Percentiles rank a stretch among this genome's conserved stretches.
These are phyloP conservation scores for Aurelia sp. DNA, from an alignment of 30 jellyfish, hydroid and myxozoan genomes.

Conservation along the genomic window DNA sequence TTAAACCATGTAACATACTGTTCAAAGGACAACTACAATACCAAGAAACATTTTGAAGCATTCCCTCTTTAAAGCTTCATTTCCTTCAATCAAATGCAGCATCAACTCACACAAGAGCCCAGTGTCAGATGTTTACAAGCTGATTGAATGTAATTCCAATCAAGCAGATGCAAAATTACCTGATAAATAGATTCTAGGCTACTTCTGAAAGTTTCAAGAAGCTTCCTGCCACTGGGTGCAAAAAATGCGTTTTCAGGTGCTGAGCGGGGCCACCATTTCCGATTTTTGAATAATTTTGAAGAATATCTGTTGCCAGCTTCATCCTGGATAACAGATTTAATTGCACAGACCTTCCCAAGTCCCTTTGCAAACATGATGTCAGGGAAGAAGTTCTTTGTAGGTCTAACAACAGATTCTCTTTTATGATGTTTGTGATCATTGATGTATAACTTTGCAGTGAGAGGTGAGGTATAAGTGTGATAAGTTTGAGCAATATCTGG, in stretches of 20 bases:
- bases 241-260: constrained; percentile 25
- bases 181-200: constrained; percentile 17
- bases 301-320: constrained; percentile 5
- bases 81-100: too few relatives aligned
- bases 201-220: constrained; percentile 26
- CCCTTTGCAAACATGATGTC: constrained; percentile 30
- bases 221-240: constrained; percentile 62
- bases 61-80: too few relatives aligned
- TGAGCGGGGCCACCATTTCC: constrained; percentile 64
- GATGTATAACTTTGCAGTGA: too few relatives aligned
- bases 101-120: too few relatives aligned
- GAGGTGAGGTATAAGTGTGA: too few relatives aligned
- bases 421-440: constrained; percentile 26
- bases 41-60: too few relatives aligned
- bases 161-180: constrained; percentile 6
- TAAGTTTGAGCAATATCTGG: too few relatives aligned
- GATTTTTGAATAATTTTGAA: constrained; percentile 42
- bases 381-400: constrained; percentile 35
- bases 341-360: constrained; percentile 56
- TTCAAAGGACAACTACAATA: too few relatives aligned
- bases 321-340: background rate
- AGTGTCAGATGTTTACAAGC: too few relatives aligned
- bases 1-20: too few relatives aligned
- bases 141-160: too few relatives aligned
- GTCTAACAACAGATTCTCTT: background rate